Evolutionary conservation across 2,888 invertebrate genomes (phyloP).

Genomic region (Girardia tigrina): DNA sequence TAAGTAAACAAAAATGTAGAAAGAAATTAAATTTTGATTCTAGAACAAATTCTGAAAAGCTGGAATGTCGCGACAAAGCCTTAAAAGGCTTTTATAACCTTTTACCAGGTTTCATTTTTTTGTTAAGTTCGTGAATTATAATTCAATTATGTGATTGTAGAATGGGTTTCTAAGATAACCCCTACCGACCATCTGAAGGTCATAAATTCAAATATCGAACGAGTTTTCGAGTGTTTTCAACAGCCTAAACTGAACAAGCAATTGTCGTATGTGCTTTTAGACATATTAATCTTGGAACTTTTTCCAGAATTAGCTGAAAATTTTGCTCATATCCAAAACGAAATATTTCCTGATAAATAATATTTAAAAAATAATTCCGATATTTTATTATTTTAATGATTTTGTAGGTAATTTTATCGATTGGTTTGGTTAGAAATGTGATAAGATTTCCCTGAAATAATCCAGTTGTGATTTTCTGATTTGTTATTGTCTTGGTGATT

Average conservation of each 20-base stretch:
- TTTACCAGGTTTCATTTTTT: not conserved
- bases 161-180: not conserved
- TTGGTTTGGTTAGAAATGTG: no score
- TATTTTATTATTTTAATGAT: not conserved
- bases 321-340: not conserved
- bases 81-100: not conserved
- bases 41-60: not conserved
- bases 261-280: conserved; percentile 26
- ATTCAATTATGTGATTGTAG: not conserved
- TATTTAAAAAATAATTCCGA: not conserved
- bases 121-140: no score
- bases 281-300: not conserved
- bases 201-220: not conserved
- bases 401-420: no score
- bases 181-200: not conserved
- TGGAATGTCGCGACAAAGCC: not conserved
- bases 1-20: not conserved
- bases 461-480: no score
- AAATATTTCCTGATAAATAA: not conserved
- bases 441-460: no score
- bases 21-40: not conserved
- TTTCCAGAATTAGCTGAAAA: conserved; percentile 15
- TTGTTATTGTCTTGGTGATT: conserved; percentile 3
- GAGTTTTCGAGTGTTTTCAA: conserved; percentile 2
- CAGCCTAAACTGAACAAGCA: conserved; percentile 25